Evolutionary conservation across 2,113 vertebrate species (phyloP).

Genomic region (Dromas ardeola): DNA sequence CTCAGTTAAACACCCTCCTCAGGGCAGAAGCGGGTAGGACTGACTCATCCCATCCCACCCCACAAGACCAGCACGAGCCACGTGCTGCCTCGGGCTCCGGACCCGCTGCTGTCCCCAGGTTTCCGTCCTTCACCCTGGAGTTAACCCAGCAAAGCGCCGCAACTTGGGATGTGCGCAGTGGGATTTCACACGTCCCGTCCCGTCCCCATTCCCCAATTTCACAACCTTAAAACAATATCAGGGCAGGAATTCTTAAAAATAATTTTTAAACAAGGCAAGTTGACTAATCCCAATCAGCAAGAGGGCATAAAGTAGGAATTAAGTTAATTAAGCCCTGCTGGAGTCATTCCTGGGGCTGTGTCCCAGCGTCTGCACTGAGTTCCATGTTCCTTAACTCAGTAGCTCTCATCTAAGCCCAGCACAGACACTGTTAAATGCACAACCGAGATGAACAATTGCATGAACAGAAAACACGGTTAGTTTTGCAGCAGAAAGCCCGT

Average conservation of each 20-base stretch:
- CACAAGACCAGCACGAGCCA: background rate
- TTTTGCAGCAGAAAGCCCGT: background rate
- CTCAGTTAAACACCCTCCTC: background rate
- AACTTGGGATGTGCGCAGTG: fast-evolving
- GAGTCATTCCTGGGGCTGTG: background rate
- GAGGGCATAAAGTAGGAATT: background rate
- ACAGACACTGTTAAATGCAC: background rate
- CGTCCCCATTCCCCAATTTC: background rate
- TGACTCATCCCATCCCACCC: background rate
- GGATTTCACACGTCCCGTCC: no score
- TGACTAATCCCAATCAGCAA: background rate
- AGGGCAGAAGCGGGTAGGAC: background rate
- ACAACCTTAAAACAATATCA: background rate
- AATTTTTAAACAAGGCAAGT: background rate
- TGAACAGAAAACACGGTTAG: background rate
- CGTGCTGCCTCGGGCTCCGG: fast-evolving
- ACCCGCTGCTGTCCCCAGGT: background rate
- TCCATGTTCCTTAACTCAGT: background rate
- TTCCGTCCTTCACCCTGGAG: background rate
- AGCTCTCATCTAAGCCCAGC: background rate
- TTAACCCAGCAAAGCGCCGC: background rate
- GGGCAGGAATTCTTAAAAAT: background rate
- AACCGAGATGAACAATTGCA: background rate
- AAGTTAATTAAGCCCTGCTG: background rate
- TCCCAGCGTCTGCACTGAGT: background rate